A percentile compares a stretch with the other conserved stretches of the same genome.
phyloP scores from a whole-genome alignment of 2,113 vertebrate species.

The Onychostruthus taczanowskii region DNA sequence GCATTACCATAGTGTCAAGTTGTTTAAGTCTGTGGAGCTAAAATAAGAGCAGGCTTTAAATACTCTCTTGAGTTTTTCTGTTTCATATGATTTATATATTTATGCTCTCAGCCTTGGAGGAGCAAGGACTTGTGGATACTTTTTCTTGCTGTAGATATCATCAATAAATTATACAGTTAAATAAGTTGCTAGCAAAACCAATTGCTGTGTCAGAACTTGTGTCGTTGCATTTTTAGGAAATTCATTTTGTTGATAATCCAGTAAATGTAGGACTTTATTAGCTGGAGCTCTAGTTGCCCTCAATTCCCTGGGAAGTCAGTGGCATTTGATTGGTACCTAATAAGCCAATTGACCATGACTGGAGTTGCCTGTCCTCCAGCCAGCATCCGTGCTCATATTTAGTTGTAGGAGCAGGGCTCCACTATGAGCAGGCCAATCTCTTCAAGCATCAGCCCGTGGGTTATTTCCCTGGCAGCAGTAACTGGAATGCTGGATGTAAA shows the following conservation, averaged over 20 bases:
- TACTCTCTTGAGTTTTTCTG: background rate
- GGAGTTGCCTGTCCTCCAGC: background rate
- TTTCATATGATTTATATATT: background rate
- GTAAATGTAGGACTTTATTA: background rate
- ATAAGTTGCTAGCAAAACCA: background rate
- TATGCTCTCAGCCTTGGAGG: background rate
- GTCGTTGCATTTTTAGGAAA: background rate
- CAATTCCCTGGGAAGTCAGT: background rate
- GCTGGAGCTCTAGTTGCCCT: background rate
- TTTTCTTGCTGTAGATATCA: background rate
- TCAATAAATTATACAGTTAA: background rate
- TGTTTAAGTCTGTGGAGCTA: background rate
- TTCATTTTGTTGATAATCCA: background rate
- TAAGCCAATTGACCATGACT: background rate
- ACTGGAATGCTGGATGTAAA: background rate
- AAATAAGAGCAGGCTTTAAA: conserved; percentile 21
- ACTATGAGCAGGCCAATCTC: background rate
- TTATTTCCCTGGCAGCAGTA: background rate
- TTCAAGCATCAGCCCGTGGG: background rate
- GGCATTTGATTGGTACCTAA: background rate
- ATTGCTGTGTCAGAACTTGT: background rate
- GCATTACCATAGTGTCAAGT: background rate
- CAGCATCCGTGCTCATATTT: accelerated
- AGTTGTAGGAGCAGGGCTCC: background rate
- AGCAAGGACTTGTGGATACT: background rate